Base-by-base conservation (phyloP, 2,797 vertebrate species). In the Cyclura pinguis region DNA sequence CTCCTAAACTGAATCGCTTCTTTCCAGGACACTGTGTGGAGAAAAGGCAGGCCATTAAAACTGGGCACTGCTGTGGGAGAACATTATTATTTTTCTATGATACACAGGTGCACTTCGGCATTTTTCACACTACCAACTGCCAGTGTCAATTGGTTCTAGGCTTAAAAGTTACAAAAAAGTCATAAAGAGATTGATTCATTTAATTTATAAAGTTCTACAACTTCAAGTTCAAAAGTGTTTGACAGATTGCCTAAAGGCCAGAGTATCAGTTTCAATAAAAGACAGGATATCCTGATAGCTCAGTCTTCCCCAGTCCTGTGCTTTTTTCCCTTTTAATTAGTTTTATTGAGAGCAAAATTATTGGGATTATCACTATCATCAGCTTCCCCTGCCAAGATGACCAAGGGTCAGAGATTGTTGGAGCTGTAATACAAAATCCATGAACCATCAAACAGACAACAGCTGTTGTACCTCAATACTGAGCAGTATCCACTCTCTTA, bases 181-280 rank as follows among this genome's bases (percentile, higher is more conserved):
- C 89, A 95, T 92, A 91, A 84, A 82, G 77, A 93, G 42, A 95
- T 16, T 69, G 84, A 93, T 88, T 91, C 10, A 22, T 83, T 91
- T 94, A 92, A 95, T 93, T 47, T 93, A 95, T 0, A 1, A 94
- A 93, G 27, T 14, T 93, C 89, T 73, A 90, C 14, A 93, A 0
- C 1, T 38, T 93, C 64, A 92, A 95, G 91, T 73, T 87, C 73
- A 92, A 35, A 92, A 92, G 35, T 86, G 83, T 57, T 90, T 92
- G 80, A 95, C 85, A 93, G 86, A 92, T 32, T 87, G 90, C 67
- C 74, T 89, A 94, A 78, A 69, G 29, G 29, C 8, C 29, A 69
- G 12, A 29, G 72, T 32, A 83, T 72, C 86, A 89, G 16, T 59
- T 92, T 87, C 38, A 47, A 62, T 0, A 32, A 59, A 16, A 20